Base-by-base conservation (phyloP, 2,797 vertebrate species). In the Sebastes reedi region DNA sequence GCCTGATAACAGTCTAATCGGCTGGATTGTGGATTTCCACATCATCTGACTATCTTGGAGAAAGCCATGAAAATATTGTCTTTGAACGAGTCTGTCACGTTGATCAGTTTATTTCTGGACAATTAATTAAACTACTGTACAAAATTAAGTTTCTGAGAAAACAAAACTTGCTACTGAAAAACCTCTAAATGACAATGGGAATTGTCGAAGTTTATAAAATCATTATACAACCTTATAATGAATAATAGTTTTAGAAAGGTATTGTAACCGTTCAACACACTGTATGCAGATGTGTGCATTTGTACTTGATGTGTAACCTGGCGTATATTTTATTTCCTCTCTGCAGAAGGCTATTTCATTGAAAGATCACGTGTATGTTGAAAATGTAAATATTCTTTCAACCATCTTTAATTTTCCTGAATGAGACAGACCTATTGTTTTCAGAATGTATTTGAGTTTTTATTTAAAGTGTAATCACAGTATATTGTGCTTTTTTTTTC, bases 101-200 rank as follows among this genome's bases (percentile, higher is more conserved):
- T 29, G 25, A 25, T 67, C 65, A 13, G 24, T 5, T 18, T 2
- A 27, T 50, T 67, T 50, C 25, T 29, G 39, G 9, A 50, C 16
- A 65, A 24, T 24, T 14, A 24, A 24, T 24, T 0, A 77, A 66
- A 75, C 4, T 25, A 16, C 55, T 59, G 7, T 60, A 8, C 16
- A 73, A 55, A 67, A 24, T 25, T 1, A 61, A 32, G 20, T 75
- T 67, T 74, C 36, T 73, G 52, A 36, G 39, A 68, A 79, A 66
- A 65, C 25, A 25, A 58, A 75, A 60, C 5, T 24, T 71, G 61
- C 79, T 89, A 79, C 87, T 88, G 77, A 84, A 67, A 59, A 18
- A 27, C 42, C 29, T 62, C 8, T 25, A 22, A 69, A 14, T 34
- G 12, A 54, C 3, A 16, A 42, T 59, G 4, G n/a, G 24, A 71